phyloP scores from a whole-genome alignment of 2,888 invertebrate genomes.

The Andricus quercusramuli region DNA sequence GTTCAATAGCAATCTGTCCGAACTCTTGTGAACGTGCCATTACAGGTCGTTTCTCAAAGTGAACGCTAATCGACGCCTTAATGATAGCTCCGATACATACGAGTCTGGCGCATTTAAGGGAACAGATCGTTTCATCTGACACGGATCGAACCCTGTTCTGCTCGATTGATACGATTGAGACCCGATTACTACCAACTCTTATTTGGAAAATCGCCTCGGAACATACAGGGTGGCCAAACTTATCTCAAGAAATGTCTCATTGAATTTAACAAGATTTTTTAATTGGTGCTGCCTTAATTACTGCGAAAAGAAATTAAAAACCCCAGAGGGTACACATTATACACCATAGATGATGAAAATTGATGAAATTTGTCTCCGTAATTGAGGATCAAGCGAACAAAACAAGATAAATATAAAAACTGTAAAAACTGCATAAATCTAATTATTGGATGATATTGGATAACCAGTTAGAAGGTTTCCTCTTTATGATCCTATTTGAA shows the following conservation, averaged over 20 bases:
- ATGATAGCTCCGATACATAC: slow-evolving; percentile 33
- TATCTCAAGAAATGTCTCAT: slow-evolving; percentile 1
- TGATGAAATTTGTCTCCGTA: background rate
- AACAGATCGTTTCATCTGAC: slow-evolving; percentile 34
- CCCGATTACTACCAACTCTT: background rate
- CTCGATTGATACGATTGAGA: slow-evolving; percentile 13
- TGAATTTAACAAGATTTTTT: background rate
- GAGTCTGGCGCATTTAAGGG: slow-evolving; percentile 23
- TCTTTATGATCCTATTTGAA: no score
- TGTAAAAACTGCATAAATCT: no score
- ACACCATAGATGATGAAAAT: background rate
- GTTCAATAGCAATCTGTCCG: slow-evolving; percentile 20
- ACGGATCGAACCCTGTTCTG: slow-evolving; percentile 25
- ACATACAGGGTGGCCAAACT: background rate
- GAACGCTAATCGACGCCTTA: slow-evolving; percentile 41
- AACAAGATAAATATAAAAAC: no score
- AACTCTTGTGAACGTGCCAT: slow-evolving; percentile 35
- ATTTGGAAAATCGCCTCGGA: background rate
- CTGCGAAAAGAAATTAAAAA: background rate
- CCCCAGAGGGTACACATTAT: no score
- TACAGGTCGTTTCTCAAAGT: slow-evolving; percentile 38
- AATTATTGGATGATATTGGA: no score
- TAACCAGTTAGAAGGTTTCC: no score
- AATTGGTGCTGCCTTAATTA: background rate
- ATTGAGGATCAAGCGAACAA: background rate